Conservation (phyloP, 1,140 invertebrate species). For the Melitaea cinxia region DNA sequence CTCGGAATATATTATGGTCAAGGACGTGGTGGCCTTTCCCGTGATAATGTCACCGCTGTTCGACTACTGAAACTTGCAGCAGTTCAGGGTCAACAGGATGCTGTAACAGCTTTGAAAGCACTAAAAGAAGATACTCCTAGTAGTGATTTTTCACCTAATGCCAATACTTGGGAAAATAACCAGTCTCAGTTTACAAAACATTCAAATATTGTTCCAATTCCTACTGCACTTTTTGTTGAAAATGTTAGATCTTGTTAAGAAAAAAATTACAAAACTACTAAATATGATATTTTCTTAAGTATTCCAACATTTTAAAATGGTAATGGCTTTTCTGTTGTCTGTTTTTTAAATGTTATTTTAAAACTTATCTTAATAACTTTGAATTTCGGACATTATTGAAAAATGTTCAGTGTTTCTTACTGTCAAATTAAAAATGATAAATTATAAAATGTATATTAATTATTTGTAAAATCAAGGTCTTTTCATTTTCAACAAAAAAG, state of each 20-base stretch:
- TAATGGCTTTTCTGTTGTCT: too few species aligned
- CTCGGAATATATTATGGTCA: conserved; percentile 85
- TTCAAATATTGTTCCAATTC: conserved; percentile 52
- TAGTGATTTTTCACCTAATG: conserved; percentile 29
- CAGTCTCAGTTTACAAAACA: conserved; percentile 39
- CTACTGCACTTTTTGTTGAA: conserved; percentile 62
- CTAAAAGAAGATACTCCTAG: conserved; percentile 54
- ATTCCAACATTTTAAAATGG: too few species aligned
- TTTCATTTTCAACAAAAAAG: too few species aligned
- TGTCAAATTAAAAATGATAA: too few species aligned
- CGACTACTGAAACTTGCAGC: conserved; percentile 82
- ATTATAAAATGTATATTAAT: too few species aligned
- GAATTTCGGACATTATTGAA: too few species aligned
- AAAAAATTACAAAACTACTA: conserved; percentile 46
- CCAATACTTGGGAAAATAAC: conserved; percentile 44
- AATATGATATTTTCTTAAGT: conserved; percentile 49
- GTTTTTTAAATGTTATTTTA: too few species aligned
- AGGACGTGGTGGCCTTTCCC: conserved; percentile 81
- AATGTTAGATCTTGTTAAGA: conserved; percentile 48
- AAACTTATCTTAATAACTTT: too few species aligned
- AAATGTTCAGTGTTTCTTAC: too few species aligned
- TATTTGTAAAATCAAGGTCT: too few species aligned
- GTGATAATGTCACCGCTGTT: conserved; percentile 74
- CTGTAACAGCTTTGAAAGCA: conserved; percentile 77
- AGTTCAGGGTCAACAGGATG: conserved; percentile 82